Conservation (phyloP, 2,888 invertebrate species). For the Drosophila niveifrons region DNA sequence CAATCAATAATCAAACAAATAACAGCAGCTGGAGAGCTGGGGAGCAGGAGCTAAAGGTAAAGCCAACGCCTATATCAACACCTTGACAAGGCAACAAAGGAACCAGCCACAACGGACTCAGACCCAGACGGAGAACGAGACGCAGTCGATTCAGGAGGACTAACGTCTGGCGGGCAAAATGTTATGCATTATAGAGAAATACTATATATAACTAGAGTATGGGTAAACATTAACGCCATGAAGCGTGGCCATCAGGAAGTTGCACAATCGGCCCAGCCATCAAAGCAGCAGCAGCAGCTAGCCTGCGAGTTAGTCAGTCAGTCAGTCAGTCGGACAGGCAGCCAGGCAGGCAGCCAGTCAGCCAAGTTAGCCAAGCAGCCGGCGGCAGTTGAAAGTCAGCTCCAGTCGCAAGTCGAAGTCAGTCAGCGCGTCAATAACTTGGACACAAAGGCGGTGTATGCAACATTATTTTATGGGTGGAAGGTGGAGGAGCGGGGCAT, state of each 20-base stretch:
- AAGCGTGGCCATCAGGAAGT: constrained; percentile 63
- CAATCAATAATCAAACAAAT: constrained; percentile 64
- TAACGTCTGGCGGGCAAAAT: constrained; percentile 54
- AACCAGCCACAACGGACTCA: constrained; percentile 6
- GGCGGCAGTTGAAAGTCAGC: constrained; percentile 36
- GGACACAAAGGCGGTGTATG: constrained; percentile 56
- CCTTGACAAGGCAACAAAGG: constrained; percentile 59
- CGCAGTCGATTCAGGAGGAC: not conserved
- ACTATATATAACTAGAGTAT: constrained; percentile 27
- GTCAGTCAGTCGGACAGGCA: not conserved
- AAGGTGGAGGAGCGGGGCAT: not conserved
- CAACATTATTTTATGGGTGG: constrained; percentile 47
- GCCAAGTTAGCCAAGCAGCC: constrained; percentile 38
- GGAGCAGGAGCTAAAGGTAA: constrained; percentile 12
- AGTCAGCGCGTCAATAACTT: constrained; percentile 66
- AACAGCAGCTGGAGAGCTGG: constrained; percentile 13
- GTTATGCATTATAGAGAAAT: constrained; percentile 67
- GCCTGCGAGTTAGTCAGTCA: constrained; percentile 10
- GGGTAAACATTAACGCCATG: constrained; percentile 70
- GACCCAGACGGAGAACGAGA: constrained; percentile 2
- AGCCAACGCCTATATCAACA: constrained; percentile 63
- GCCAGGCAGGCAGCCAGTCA: constrained; percentile 2
- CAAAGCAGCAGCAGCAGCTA: constrained; percentile 26
- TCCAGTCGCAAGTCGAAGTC: constrained; percentile 44
- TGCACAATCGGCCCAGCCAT: constrained; percentile 55